Conservation (phyloP, 2,113 vertebrate species). For the Gambusia affinis region DNA sequence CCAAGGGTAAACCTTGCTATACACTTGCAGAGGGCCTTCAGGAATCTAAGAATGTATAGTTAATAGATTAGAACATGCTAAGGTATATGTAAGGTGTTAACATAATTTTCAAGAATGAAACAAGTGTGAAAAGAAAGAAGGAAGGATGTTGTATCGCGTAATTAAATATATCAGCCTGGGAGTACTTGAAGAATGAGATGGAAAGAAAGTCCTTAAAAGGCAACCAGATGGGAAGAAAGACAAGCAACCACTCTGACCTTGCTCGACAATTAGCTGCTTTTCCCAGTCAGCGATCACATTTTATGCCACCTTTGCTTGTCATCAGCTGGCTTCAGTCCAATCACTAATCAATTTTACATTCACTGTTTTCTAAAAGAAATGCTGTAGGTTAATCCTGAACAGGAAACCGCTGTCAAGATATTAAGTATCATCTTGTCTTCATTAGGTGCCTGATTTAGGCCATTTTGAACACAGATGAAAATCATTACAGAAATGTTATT, state of each 20-base stretch:
- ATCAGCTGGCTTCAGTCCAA: constrained; percentile 42
- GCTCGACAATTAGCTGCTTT: constrained; percentile 52
- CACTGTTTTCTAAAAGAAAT: constrained; percentile 1
- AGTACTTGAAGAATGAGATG: background rate
- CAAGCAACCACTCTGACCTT: constrained; percentile 39
- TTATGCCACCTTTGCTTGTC: constrained; percentile 48
- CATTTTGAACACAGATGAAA: background rate
- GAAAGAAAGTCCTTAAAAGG: constrained; percentile 1
- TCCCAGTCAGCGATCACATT: constrained; percentile 28
- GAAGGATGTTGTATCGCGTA: constrained; percentile 1
- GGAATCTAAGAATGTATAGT: constrained; percentile 35
- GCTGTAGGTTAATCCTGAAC: constrained; percentile 3
- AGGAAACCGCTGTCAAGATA: background rate
- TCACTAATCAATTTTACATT: constrained; percentile 26
- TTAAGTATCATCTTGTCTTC: background rate
- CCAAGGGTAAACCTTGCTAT: constrained; percentile 1
- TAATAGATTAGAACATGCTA: constrained; percentile 38
- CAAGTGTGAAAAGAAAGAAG: constrained; percentile 5
- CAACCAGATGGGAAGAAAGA: background rate
- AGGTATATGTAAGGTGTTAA: constrained; percentile 13
- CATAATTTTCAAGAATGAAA: constrained; percentile 18
- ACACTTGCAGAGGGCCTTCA: background rate
- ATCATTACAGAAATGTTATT: background rate
- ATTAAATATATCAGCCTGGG: constrained; percentile 25
- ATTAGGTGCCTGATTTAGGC: background rate